Conservation (phyloP, 2,797 vertebrate genomes). For the Hyperoplus immaculatus region DNA sequence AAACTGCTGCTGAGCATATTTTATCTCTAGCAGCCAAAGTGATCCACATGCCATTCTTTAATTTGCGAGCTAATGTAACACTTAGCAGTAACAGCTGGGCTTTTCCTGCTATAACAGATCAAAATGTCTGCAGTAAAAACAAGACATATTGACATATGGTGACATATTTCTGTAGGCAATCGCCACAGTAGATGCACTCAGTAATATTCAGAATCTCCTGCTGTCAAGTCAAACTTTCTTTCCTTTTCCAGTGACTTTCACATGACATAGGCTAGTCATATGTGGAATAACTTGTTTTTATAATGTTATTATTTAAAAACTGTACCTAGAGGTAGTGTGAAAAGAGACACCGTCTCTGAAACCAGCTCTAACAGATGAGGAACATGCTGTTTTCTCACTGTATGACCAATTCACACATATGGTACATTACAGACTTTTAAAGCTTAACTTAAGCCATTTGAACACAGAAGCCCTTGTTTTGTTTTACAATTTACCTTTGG, state of each 20-base stretch:
- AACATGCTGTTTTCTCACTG: neutral
- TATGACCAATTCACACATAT: neutral
- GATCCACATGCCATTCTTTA: conserved; percentile 3
- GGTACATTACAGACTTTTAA: neutral
- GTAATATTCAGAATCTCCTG: neutral
- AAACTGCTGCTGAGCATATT: neutral
- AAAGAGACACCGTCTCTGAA: neutral
- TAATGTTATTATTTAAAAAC: conserved; percentile 3
- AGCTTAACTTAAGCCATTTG: neutral
- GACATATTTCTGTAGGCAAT: neutral
- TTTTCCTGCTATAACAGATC: neutral
- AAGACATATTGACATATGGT: neutral
- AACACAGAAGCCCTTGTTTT: neutral
- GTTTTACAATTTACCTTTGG: no score
- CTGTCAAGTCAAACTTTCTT: neutral
- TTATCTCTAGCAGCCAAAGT: conserved; percentile 5
- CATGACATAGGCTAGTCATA: neutral
- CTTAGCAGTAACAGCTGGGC: conserved; percentile 26
- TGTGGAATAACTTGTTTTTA: neutral
- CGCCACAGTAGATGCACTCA: neutral
- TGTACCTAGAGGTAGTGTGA: neutral
- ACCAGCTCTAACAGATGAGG: neutral
- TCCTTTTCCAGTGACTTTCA: conserved; percentile 9
- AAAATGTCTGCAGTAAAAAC: neutral
- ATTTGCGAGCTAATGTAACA: conserved; percentile 9